These are phyloP conservation scores for Rhopilema esculentum DNA, from an alignment of 30 jellyfish, hydroid and myxozoan genomes.

Conservation along the genomic window DNA sequence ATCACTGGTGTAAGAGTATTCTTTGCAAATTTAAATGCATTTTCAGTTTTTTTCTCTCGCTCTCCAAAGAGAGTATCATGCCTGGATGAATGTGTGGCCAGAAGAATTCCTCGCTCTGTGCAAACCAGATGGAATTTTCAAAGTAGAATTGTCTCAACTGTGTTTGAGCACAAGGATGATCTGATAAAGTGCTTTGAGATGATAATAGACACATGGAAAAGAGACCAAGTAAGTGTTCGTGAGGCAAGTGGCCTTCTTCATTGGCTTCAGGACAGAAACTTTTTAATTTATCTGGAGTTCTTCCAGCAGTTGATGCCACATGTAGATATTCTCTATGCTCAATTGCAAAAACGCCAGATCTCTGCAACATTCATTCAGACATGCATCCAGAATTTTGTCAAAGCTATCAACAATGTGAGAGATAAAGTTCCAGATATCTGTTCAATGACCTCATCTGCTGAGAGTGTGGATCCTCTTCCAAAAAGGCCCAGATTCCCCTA, in stretches of 20 bases:
- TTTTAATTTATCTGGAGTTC: slow-evolving; percentile 9
- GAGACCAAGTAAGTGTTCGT: too few relatives aligned
- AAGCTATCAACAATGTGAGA: slow-evolving; percentile 23
- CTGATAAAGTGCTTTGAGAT: too few relatives aligned
- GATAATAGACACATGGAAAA: too few relatives aligned
- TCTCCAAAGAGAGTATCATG: slow-evolving; percentile 32
- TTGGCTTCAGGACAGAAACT: slow-evolving; percentile 39
- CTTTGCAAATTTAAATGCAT: slow-evolving; percentile 20
- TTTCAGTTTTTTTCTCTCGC: slow-evolving; percentile 37
- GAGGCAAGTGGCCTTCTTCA: too few relatives aligned
- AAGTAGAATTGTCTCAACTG: too few relatives aligned
- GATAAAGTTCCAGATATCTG: neutral
- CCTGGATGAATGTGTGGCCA: slow-evolving; percentile 30
- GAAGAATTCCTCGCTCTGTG: too few relatives aligned
- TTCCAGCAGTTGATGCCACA: slow-evolving; percentile 32
- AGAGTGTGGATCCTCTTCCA: neutral
- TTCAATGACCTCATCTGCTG: neutral
- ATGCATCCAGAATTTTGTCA: neutral
- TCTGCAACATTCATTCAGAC: slow-evolving; percentile 26
- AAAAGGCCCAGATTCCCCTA: slow-evolving; percentile 12
- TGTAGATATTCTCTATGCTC: too few relatives aligned
- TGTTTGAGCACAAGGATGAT: too few relatives aligned
- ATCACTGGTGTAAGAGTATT: too few relatives aligned
- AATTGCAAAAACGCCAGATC: slow-evolving; percentile 57
- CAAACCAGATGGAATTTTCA: too few relatives aligned